Conservation (phyloP, 2,113 vertebrate species). For the Bubo scandiacus region DNA sequence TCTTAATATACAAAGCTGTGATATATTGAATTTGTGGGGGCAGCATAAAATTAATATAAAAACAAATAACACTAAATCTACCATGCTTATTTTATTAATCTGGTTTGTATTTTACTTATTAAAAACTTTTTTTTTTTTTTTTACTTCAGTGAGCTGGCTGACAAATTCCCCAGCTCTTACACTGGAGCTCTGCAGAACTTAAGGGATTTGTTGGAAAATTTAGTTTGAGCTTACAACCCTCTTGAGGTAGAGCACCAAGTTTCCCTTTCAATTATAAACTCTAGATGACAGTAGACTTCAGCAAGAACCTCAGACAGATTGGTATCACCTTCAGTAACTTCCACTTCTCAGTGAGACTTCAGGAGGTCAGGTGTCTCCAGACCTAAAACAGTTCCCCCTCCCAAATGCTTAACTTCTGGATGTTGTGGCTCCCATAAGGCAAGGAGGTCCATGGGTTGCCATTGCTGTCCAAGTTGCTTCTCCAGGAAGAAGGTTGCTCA, state of each 20-base stretch:
- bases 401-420: neutral
- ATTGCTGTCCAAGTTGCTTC: neutral
- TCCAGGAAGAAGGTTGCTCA: neutral
- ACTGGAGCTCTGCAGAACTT: neutral
- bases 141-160: neutral
- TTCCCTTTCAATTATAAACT: neutral
- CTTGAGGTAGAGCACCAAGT: neutral
- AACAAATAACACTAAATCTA: neutral
- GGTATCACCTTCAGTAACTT: neutral
- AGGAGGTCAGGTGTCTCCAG: neutral
- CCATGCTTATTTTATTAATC: neutral
- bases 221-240: neutral
- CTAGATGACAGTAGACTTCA: neutral
- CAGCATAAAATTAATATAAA: constrained; percentile 19
- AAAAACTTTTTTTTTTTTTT: neutral
- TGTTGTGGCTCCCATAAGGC: neutral
- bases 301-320: neutral
- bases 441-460: neutral
- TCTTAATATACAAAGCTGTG: constrained; percentile 2
- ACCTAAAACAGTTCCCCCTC: neutral
- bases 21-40: neutral
- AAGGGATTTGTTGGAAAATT: neutral
- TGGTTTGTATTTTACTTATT: neutral
- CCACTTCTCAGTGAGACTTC: neutral
- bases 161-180: neutral